phyloP scores from a whole-genome alignment of 2,113 vertebrate genomes.

The Macaca nemestrina region DNA sequence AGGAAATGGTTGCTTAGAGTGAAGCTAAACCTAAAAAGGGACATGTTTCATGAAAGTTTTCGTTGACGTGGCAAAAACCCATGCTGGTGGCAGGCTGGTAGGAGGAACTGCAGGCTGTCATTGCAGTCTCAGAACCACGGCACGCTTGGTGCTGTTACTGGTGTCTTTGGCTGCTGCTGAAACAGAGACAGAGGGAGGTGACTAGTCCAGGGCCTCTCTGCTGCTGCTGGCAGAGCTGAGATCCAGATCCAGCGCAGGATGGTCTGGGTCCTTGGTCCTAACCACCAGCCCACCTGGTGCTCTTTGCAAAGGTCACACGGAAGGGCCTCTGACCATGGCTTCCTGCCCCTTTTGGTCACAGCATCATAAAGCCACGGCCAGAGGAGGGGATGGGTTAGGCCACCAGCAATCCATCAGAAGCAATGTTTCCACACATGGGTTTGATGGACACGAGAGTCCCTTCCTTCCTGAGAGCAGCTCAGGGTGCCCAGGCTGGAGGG shows the following conservation, averaged over 20 bases:
- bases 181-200: neutral
- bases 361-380: neutral
- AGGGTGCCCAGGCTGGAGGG: neutral
- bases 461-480: neutral
- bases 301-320: too few relatives aligned
- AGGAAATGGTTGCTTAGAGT: neutral
- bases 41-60: neutral
- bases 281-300: neutral
- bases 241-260: neutral
- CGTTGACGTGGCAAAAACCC: neutral
- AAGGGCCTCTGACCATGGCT: neutral
- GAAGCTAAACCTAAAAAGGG: neutral
- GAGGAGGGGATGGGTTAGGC: neutral
- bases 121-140: fast-evolving
- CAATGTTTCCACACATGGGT: neutral
- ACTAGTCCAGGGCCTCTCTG: neutral
- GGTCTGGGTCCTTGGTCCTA: neutral
- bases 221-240: neutral
- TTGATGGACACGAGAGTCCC: too few relatives aligned
- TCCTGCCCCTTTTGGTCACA: neutral
- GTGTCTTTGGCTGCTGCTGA: neutral
- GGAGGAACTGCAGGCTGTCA: too few relatives aligned
- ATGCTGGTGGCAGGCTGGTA: neutral
- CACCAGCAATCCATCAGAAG: neutral
- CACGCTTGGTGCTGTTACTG: neutral